A percentile compares a stretch with the other conserved stretches of the same genome.
Evolutionary conservation across 2,888 invertebrate species (phyloP).

Genomic region (Tricholauxania praeusta): DNA sequence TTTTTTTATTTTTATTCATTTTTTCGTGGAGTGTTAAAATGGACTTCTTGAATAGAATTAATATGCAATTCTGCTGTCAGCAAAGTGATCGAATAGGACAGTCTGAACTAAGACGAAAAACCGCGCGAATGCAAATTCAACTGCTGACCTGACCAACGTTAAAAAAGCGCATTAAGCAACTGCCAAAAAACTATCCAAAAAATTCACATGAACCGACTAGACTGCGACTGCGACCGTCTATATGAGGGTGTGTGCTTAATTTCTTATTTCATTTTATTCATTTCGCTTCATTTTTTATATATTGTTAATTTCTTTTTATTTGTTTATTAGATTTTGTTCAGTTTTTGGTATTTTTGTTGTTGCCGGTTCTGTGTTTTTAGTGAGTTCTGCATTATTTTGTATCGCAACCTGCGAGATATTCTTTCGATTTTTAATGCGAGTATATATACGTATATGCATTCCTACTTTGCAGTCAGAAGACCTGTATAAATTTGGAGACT

Average conservation of each 20-base stretch:
- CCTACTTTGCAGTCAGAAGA: slow-evolving; percentile 11
- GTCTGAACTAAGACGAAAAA: slow-evolving; percentile 21
- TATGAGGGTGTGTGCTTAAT: slow-evolving; percentile 42
- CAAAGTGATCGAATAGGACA: slow-evolving; percentile 52
- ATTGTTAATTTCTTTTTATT: slow-evolving; percentile 29
- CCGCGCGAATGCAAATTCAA: slow-evolving; percentile 32
- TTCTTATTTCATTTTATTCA: slow-evolving; percentile 26
- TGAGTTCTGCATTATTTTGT: slow-evolving; percentile 26
- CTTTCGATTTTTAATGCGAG: slow-evolving; percentile 1
- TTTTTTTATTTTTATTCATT: slow-evolving; percentile 24
- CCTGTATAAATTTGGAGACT: slow-evolving; percentile 12
- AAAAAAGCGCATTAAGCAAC: slow-evolving; percentile 61
- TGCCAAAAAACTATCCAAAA: slow-evolving; percentile 58
- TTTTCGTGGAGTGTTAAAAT: slow-evolving; percentile 6
- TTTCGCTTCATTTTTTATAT: slow-evolving; percentile 25
- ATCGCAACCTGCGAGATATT: slow-evolving; percentile 21
- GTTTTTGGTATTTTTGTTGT: slow-evolving; percentile 7
- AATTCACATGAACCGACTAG: slow-evolving; percentile 52
- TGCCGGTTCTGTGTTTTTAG: slow-evolving; percentile 14
- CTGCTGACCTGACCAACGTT: slow-evolving; percentile 53
- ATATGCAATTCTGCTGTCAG: neutral
- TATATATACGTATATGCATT: neutral
- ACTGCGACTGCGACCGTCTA: slow-evolving; percentile 38
- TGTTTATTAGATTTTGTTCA: slow-evolving; percentile 16
- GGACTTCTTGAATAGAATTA: slow-evolving; percentile 28